Base-by-base conservation (phyloP, 2,888 invertebrate genomes). In the Ophion slaviceki region DNA sequence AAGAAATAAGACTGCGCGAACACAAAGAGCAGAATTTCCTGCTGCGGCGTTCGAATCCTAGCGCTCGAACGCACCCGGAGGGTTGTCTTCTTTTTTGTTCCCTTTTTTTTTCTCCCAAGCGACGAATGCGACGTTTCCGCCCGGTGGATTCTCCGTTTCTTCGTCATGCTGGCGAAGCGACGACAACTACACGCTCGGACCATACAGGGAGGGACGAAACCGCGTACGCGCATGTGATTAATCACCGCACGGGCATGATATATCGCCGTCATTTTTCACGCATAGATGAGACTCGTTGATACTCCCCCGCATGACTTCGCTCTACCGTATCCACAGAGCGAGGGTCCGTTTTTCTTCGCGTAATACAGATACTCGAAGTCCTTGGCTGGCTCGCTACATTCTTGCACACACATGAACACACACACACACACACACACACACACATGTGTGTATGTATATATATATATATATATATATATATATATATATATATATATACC, bases 211-310 rank as follows among this genome's bases (percentile, higher is more conserved):
- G 53, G 53, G 53, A 87, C 79, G 77, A 67, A 68, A 76, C 82
- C 72, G 68, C 72, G 20, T 32, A 53, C 53, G 53, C 85, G 84
- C 28, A 17, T 57, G 90, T 92, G 92, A 92, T 92, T 92, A 92
- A 92, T 92, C 90, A 91, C 87, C 82, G 68, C 77, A 53, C 61
- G 82, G 74, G 82, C 79, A 81, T 91, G 92, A 92, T 92, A 89
- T 89, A 92, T 91, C 87, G 87, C 90, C 88, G 89, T 92, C 92
- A 92, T 92, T 92, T 92, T 92, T 92, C 92, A 92, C 90, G 91
- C 89, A 91, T 92, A 92, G 92, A 92, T 92, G 89, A 88, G 88
- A 90, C 87, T 82, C 88, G 88, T 85, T 91, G 92, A 91, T 92
- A 91, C 88, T 88, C 87, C 84, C 84, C 85, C 79, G 11, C 77